Evolutionary conservation across 1,140 invertebrate genomes (phyloP).

Genomic region (Parapsyche elsis): DNA sequence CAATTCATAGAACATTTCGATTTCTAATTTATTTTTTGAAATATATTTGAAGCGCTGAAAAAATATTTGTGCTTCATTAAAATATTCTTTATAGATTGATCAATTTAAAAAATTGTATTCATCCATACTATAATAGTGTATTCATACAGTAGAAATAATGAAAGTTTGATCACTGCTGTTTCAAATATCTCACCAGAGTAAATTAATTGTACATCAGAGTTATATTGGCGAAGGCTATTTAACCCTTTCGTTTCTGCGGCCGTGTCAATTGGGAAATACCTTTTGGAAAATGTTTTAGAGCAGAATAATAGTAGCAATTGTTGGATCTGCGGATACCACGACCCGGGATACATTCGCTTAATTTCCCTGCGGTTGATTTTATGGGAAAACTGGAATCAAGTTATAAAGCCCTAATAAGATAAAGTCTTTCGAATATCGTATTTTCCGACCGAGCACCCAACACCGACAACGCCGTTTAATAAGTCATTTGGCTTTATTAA

Average conservation of each 20-base stretch:
- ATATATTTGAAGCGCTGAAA: no score
- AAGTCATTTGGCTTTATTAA: conserved; percentile 27
- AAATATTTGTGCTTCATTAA: no score
- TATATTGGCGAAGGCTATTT: conserved; percentile 41
- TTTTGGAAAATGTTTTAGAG: conserved; percentile 46
- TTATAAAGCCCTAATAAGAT: conserved; percentile 47
- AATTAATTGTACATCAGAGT: conserved; percentile 44
- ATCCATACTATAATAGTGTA: no score
- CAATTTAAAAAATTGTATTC: no score
- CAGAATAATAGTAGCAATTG: conserved; percentile 44
- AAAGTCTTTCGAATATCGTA: conserved; percentile 43
- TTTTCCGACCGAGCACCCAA: conserved; percentile 23
- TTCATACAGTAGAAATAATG: background rate
- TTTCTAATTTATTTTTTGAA: no score
- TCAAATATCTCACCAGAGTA: conserved; percentile 1
- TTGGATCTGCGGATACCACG: conserved; percentile 26
- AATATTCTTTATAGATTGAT: no score
- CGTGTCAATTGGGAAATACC: conserved; percentile 47
- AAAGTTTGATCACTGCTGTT: conserved; percentile 5
- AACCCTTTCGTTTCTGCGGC: conserved; percentile 46
- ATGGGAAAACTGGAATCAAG: conserved; percentile 47
- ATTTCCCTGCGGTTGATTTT: conserved; percentile 48
- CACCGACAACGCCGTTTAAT: conserved; percentile 27
- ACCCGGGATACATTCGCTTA: conserved; percentile 42
- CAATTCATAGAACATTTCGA: no score